Conservation (phyloP, 1,140 invertebrate species). For the Hestina assimilis region DNA sequence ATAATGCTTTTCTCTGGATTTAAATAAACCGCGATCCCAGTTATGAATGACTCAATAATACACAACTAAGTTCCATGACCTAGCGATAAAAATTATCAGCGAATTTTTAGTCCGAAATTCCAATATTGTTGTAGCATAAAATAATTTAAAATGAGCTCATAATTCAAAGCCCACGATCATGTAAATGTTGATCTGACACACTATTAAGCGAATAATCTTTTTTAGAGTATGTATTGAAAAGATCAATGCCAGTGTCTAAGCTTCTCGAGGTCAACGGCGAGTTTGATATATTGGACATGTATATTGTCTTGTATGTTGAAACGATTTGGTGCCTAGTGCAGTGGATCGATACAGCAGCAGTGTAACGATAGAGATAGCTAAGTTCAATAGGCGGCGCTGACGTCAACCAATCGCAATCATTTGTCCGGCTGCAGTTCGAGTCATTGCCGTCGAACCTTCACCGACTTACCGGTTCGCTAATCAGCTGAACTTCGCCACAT, state of each 20-base stretch:
- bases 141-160: conserved; percentile 2
- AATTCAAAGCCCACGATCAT: background rate
- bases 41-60: conserved; percentile 52
- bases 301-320: conserved; percentile 20
- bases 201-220: conserved; percentile 17
- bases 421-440: conserved; percentile 53
- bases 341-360: conserved; percentile 68
- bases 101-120: background rate
- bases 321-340: conserved; percentile 47
- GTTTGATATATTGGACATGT: conserved; percentile 20
- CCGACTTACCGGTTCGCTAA: conserved; percentile 68
- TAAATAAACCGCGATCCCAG: conserved; percentile 32
- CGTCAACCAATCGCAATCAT: conserved; percentile 59
- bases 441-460: conserved; percentile 68
- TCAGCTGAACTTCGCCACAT: conserved; percentile 39
- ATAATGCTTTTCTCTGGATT: conserved; percentile 58
- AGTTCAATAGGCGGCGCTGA: conserved; percentile 68
- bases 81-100: background rate
- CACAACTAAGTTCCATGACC: conserved; percentile 8
- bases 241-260: conserved; percentile 39
- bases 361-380: conserved; percentile 53
- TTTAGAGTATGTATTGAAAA: conserved; percentile 27
- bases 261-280: conserved; percentile 31
- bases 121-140: too few species aligned
- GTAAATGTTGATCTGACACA: background rate